These are phyloP conservation scores for Listronotus oregonensis DNA, from an alignment of 1,140 invertebrate genomes.

Conservation along the genomic window DNA sequence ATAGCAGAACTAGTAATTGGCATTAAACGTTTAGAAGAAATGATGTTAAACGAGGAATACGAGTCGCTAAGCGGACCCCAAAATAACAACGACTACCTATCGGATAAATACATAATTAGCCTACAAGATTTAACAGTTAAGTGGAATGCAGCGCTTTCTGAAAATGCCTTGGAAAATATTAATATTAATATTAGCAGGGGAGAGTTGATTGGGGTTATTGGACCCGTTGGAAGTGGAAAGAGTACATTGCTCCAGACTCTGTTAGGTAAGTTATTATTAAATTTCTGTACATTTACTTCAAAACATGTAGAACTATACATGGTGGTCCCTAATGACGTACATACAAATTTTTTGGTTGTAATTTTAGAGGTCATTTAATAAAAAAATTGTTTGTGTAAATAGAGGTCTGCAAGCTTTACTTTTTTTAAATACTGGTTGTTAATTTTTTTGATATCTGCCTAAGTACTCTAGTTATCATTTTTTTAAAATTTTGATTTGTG, in stretches of 20 bases:
- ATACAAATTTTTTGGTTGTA: no score
- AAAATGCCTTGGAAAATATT: slow-evolving; percentile 58
- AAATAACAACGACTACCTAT: slow-evolving; percentile 40
- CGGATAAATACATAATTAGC: slow-evolving; percentile 39
- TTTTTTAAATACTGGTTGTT: no score
- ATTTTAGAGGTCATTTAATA: no score
- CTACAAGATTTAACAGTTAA: slow-evolving; percentile 56
- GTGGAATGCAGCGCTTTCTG: slow-evolving; percentile 52
- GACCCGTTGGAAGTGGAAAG: slow-evolving; percentile 69
- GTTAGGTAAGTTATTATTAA: slow-evolving; percentile 54
- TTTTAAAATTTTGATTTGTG: no score
- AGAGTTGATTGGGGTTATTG: slow-evolving; percentile 66
- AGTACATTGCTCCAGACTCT: slow-evolving; percentile 58
- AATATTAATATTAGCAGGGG: slow-evolving; percentile 61
- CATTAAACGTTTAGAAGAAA: slow-evolving; percentile 63
- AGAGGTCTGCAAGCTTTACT: no score
- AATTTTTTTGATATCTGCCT: no score
- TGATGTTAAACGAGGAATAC: slow-evolving; percentile 61
- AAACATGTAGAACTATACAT: no score
- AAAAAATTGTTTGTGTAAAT: no score
- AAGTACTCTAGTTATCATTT: no score
- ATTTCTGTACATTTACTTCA: no score
- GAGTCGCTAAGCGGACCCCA: slow-evolving; percentile 19
- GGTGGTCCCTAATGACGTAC: no score
- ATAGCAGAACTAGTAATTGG: slow-evolving; percentile 66